Evolutionary conservation across 2,113 vertebrate species (phyloP), one percentile per base, ranked within the genome.

Genomic region (Hystrix brachyura): DNA sequence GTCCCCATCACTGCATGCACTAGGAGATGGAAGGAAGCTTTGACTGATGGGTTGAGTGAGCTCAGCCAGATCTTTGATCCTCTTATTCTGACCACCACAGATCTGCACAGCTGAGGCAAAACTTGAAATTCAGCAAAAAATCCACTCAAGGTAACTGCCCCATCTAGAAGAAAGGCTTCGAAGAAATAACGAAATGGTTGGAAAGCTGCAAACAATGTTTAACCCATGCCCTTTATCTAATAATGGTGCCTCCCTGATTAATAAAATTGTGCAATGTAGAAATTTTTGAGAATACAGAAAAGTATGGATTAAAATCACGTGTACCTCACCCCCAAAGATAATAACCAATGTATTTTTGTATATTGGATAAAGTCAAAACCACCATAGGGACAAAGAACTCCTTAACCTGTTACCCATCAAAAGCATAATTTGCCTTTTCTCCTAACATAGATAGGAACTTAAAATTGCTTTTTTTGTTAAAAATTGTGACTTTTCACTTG

Each of bases 41-140:
- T 43, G 69, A 15, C 62, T 84, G 6, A 8, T 51, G 21, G 15
- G 29, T 71, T 88, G 7, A 11, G 9, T 34, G 53, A 32, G 7
- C 53, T 51, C 55, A 65, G 60, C 5, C 38, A 74, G 32, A 18
- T 25, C 13, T 88, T 87, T 51, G 18, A 53, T 72, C 57, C 25
- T 85, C 14, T 95, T 59, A 80, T 46, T 95, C 69, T 84, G 48
- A 97, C 57, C 84, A 53, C 76, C 51, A 85, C 38, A 93, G 6
- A 64, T 87, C 13, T 38, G 32, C 17, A 72, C 15, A 48, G 18
- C n/a, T 80, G 55, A 85, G 46, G n/a, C 48, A 65, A 79, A 53
- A 94, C 17, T 67, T 86, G 32, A 93, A 87, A 93, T 38, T 34
- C 60, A 90, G 60, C 32, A 38, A 48, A 90, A 87, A 79, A 69